A percentile compares a stretch with the other conserved stretches of the same genome.
Conservation (phyloP, 2,113 vertebrate genomes). For the Talpa occidentalis region DNA sequence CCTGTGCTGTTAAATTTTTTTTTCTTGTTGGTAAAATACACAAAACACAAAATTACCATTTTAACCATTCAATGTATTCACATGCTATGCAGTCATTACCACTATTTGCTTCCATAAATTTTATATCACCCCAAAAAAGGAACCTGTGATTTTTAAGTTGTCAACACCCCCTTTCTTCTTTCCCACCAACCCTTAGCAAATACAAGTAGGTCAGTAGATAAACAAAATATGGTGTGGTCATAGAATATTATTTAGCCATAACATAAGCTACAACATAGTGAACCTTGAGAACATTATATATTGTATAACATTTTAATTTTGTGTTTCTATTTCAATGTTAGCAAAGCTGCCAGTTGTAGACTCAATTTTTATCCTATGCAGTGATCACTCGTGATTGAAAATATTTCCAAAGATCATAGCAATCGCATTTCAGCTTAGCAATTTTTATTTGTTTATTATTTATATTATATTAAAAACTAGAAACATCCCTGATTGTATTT, state of each 20-base stretch:
- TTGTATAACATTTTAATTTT: neutral
- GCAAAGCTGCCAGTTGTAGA: neutral
- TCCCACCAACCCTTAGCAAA: neutral
- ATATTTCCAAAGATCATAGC: neutral
- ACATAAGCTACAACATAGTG: neutral
- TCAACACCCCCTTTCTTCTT: neutral
- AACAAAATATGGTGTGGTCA: neutral
- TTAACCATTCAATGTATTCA: neutral
- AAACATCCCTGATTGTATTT: neutral
- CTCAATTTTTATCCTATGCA: neutral
- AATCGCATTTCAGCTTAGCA: neutral
- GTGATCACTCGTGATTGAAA: neutral
- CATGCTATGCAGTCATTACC: neutral
- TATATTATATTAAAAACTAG: neutral
- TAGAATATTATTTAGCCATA: neutral
- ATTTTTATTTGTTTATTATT: too few species aligned
- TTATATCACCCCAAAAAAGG: neutral
- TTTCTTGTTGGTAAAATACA: neutral
- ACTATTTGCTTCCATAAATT: neutral
- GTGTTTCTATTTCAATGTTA: neutral
- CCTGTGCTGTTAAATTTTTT: neutral
- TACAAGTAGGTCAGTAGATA: neutral
- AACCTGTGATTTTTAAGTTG: neutral
- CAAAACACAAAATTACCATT: neutral
- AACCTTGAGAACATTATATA: neutral